Base-by-base conservation (phyloP, 2,888 invertebrate genomes). In the Orthosia incerta region DNA sequence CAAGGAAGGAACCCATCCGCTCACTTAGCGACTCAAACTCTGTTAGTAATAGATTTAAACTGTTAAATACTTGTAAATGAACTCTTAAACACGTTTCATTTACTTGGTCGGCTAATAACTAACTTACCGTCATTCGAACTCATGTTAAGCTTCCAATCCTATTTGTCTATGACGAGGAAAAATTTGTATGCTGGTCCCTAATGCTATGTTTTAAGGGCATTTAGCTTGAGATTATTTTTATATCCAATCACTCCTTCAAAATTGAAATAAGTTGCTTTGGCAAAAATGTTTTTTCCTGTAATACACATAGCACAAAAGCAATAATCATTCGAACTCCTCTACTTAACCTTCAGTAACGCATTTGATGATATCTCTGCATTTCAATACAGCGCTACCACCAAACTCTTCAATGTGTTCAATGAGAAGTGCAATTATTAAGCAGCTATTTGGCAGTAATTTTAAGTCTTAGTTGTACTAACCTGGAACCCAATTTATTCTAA, bases 391-490 rank as follows among this genome's bases (percentile, higher is more conserved):
- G 53, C 78, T 82, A 72, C 84, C 81, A 80, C 81, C 81, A 68
- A 68, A 45, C 61, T 74, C 60, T 74, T 31, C 55, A 74, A 80
- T 83, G 81, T 83, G 81, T 81, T 81, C 81, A 81, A 68, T 51
- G 59, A 51, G 60, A 70, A 80, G 80, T 83, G 80, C 74, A 70
- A 75, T 83, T 81, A 79, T 71, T 80, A 61, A 60, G 84, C 81
- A 81, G 81, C 75, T 81, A 81, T 69, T 79, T 81, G 75, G 61
- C 61, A 80, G 68, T 72, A 82, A 79, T 79, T 83, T 65, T 80
- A 80, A 70, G 60, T 79, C 45, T 79, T 70, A 70, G 64, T 79
- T 78, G 62, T 82, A 82, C 62, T 67, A 53, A 65, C 13, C 12
- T 46, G 11, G 50, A 50, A 26, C 26, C 62, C 4, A 2, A 12